Base-by-base conservation (phyloP, 1,140 invertebrate genomes). In the Holcopasites calliopsidis region DNA sequence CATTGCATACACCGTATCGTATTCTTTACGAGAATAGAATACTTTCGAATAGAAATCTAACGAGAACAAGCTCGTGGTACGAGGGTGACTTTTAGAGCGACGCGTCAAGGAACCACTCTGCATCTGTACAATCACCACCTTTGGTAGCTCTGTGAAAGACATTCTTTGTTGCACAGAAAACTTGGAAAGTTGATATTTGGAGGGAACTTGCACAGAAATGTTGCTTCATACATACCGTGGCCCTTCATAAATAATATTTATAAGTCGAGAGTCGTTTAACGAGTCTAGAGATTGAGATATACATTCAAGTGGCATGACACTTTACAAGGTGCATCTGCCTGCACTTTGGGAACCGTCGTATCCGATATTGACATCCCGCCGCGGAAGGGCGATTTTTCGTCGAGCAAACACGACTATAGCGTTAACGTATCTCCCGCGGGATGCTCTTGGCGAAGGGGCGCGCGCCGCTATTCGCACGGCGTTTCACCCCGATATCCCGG, bases 1-100 rank as follows among this genome's bases (percentile, higher is more conserved):
- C 84, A 87, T 86, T 85, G 79, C 64, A 76, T 86, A 86, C 85
- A 85, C 73, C 74, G 66, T 77, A 83, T n/a, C n/a, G 75, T 86
- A 84, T 87, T 88, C 86, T 83, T 73, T 58, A 70, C 66, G 77
- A 72, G 76, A 85, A 88, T 85, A 85, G 71, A 70, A 68, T 38
- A 38, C n/a, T 66, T 62, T 72, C 75, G 72, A 76, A 69, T 50
- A 38, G 68, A 74, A 55, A 75, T 61, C 61, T 60, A 78, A 78
- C 69, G 66, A 69, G 26, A n/a, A 65, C 44, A 40, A 26, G 7
- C n/a, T 28, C 31, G 49, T 65, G 23, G 3, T 42, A 33, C 47
- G n/a, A 21, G 38, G 57, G 6, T 21, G 31, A n/a, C 10, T 28
- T n/a, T 62, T n/a, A 28, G 52, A 4, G 47, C 65, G 62, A 65